Conservation (phyloP, 2,888 invertebrate genomes). For the Drosophila affinis region DNA sequence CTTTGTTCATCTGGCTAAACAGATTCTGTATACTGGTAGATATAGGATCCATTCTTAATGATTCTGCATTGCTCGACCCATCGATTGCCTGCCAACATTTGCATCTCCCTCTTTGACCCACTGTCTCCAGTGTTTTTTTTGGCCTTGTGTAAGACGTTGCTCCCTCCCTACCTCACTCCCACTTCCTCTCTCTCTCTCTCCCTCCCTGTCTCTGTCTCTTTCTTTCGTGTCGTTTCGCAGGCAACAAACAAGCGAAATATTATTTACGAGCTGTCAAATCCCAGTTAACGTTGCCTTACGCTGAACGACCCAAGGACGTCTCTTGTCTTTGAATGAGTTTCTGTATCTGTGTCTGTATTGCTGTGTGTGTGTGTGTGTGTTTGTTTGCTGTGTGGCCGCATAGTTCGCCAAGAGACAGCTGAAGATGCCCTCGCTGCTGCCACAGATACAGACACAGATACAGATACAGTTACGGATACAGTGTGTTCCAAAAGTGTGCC, state of each 20-base stretch:
- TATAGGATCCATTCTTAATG: background rate
- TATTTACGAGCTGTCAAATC: slow-evolving; percentile 82
- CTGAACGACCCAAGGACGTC: slow-evolving; percentile 58
- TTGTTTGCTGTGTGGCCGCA: slow-evolving; percentile 57
- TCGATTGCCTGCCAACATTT: background rate
- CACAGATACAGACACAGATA: slow-evolving; percentile 35
- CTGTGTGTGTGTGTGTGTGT: slow-evolving; percentile 33
- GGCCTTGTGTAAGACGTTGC: slow-evolving; percentile 39
- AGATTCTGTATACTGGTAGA: background rate
- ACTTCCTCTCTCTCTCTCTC: slow-evolving; percentile 13
- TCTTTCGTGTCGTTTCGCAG: slow-evolving; percentile 46
- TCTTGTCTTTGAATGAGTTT: slow-evolving; percentile 14
- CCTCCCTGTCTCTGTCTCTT: background rate
- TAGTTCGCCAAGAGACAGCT: slow-evolving; percentile 72
- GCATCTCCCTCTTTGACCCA: slow-evolving; percentile 4
- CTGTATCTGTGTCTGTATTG: slow-evolving; percentile 11
- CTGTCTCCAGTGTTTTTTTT: slow-evolving; percentile 18
- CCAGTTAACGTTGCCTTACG: slow-evolving; percentile 78
- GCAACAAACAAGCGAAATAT: slow-evolving; percentile 77
- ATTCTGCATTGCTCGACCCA: background rate
- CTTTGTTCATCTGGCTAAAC: too few species aligned
- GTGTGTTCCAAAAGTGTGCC: slow-evolving; percentile 36
- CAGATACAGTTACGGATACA: slow-evolving; percentile 29
- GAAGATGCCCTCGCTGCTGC: slow-evolving; percentile 41
- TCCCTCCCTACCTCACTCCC: slow-evolving; percentile 23